These are phyloP conservation scores for Pachycephus smyrnensis DNA, from an alignment of 2,888 invertebrate species.

Conservation along the genomic window DNA sequence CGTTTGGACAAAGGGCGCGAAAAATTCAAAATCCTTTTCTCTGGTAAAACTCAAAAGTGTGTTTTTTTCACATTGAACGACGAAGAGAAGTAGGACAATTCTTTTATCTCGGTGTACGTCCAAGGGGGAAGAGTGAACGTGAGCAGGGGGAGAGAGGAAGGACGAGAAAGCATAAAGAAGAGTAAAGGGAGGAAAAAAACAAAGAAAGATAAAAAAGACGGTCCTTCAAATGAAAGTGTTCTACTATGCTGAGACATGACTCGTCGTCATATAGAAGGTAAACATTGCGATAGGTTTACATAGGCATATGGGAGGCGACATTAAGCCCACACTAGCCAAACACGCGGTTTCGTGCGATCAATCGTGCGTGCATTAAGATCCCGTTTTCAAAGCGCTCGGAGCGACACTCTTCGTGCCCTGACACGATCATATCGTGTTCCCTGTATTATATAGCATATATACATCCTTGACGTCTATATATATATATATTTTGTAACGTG, in stretches of 20 bases:
- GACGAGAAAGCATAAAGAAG: neutral
- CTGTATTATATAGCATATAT: neutral
- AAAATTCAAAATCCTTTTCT: too few relatives aligned
- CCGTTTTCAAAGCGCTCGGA: neutral
- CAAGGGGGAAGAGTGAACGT: neutral
- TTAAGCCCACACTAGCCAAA: neutral
- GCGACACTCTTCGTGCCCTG: neutral
- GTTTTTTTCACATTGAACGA: neutral
- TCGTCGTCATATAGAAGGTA: constrained; percentile 34
- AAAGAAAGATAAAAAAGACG: neutral
- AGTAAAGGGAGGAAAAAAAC: neutral
- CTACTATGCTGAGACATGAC: constrained; percentile 45
- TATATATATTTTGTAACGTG: too few relatives aligned
- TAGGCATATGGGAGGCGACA: constrained; percentile 2
- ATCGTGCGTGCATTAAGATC: constrained; percentile 33
- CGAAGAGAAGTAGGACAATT: neutral
- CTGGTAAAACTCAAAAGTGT: too few relatives aligned
- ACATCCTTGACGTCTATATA: too few relatives aligned
- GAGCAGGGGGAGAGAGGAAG: neutral
- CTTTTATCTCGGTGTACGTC: neutral
- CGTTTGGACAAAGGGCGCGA: too few relatives aligned
- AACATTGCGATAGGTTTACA: constrained; percentile 14
- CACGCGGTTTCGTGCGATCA: constrained; percentile 24
- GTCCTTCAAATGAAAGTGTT: constrained; percentile 25
- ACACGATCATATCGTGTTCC: neutral